These are phyloP conservation scores for Setipinna tenuifilis DNA, from an alignment of 2,797 vertebrate species.

Conservation along the genomic window DNA sequence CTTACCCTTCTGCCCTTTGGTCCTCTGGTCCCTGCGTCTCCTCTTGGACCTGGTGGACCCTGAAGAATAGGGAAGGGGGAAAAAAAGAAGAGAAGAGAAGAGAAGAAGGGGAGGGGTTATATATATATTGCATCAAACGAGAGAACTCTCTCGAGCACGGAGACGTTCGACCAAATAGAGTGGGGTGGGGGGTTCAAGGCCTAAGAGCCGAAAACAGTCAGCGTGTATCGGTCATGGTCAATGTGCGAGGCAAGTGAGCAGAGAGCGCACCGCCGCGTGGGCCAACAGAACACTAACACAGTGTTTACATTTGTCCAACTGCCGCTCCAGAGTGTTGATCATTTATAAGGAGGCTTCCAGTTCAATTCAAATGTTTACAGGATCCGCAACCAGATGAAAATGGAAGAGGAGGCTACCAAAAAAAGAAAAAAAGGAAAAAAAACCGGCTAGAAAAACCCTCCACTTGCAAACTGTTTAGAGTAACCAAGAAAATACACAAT, in stretches of 20 bases:
- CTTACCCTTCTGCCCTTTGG: constrained; percentile 90
- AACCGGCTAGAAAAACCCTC: background rate
- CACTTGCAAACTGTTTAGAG: background rate
- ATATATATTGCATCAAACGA: background rate
- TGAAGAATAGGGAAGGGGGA: constrained; percentile 51
- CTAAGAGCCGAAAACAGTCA: background rate
- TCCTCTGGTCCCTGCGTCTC: constrained; percentile 81
- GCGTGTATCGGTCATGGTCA: constrained; percentile 1
- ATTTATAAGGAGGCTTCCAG: constrained; percentile 35
- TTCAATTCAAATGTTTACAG: constrained; percentile 49
- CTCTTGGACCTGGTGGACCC: constrained; percentile 87
- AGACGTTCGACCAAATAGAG: background rate
- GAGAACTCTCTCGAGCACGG: background rate
- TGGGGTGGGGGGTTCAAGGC: background rate
- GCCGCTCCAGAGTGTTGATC: constrained; percentile 40
- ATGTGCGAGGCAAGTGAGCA: background rate
- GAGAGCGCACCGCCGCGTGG: background rate
- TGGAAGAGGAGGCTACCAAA: background rate
- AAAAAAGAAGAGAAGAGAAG: background rate
- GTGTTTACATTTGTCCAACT: constrained; percentile 46
- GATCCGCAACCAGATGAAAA: background rate
- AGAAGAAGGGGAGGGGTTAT: background rate
- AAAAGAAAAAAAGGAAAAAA: background rate
- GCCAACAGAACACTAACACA: constrained; percentile 1
- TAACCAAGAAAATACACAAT: background rate